Percentiles rank a stretch among this genome's conserved stretches.
phyloP scores from a whole-genome alignment of 2,888 invertebrate genomes.

The Drosophila colorata region DNA sequence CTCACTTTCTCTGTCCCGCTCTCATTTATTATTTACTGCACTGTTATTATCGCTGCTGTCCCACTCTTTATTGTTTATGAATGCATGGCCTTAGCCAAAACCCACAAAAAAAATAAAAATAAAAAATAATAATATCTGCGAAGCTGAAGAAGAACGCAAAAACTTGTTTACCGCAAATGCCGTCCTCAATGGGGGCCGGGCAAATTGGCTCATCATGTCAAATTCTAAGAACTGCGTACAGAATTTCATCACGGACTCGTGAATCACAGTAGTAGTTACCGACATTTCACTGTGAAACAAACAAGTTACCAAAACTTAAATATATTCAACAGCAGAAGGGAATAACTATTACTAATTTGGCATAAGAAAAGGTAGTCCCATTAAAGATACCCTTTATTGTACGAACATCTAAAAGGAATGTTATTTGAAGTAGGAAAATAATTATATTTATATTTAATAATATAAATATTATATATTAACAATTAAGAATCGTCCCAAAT shows the following conservation, averaged over 20 bases:
- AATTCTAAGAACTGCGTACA: slow-evolving; percentile 57
- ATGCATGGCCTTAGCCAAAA: slow-evolving; percentile 37
- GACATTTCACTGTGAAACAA: slow-evolving; percentile 14
- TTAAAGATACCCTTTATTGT: too few relatives aligned
- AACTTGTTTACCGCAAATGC: slow-evolving; percentile 62
- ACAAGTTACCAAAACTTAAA: neutral
- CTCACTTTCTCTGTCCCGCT: slow-evolving; percentile 23
- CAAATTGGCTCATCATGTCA: slow-evolving; percentile 56
- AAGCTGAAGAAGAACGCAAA: slow-evolving; percentile 35
- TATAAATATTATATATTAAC: too few relatives aligned
- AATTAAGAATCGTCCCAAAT: too few relatives aligned
- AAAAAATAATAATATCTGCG: neutral
- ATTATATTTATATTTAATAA: too few relatives aligned
- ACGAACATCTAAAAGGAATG: too few relatives aligned
- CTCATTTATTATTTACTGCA: slow-evolving; percentile 6
- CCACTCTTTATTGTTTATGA: slow-evolving; percentile 35
- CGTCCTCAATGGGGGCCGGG: slow-evolving; percentile 29
- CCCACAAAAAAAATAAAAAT: neutral
- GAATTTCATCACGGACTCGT: slow-evolving; percentile 64
- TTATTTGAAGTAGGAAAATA: too few relatives aligned
- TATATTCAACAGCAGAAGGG: neutral
- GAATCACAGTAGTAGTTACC: slow-evolving; percentile 47
- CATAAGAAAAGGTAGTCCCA: too few relatives aligned
- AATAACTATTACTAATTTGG: neutral
- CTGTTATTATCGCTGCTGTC: slow-evolving; percentile 6